These are phyloP conservation scores for Trididemnum miniatum DNA, from an alignment of 23 tunicate species.

Conservation along the genomic window DNA sequence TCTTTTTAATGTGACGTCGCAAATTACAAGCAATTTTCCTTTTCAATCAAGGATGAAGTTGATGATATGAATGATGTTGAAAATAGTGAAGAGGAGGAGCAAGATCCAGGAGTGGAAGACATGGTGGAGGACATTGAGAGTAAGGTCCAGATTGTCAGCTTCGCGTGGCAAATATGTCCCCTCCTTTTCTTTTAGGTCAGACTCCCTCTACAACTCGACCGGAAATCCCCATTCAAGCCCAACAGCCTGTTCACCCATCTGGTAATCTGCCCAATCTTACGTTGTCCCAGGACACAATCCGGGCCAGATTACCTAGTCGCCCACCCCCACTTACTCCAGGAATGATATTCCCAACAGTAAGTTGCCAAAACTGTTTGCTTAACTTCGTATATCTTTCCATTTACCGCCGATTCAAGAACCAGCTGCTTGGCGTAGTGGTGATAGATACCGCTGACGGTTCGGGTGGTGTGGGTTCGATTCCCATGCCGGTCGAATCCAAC, in stretches of 20 bases:
- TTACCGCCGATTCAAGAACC: too few relatives aligned
- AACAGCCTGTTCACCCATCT: neutral
- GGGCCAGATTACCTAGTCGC: slow-evolving; percentile 53
- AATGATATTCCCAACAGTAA: slow-evolving; percentile 27
- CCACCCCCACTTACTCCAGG: slow-evolving; percentile 85
- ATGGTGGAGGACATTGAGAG: slow-evolving; percentile 27
- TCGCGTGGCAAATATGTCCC: neutral
- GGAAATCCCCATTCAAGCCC: slow-evolving; percentile 2
- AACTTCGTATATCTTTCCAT: too few relatives aligned
- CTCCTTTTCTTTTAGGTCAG: neutral
- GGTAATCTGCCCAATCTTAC: slow-evolving; percentile 32
- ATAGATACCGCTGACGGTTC: too few relatives aligned
- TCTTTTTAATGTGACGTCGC: too few relatives aligned
- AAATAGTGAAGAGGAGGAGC: slow-evolving; percentile 15
- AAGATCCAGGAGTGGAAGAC: slow-evolving; percentile 2
- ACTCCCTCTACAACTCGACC: slow-evolving; percentile 23
- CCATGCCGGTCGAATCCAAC: too few relatives aligned
- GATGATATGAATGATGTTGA: slow-evolving; percentile 27
- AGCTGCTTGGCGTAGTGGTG: too few relatives aligned
- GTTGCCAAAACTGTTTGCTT: too few relatives aligned
- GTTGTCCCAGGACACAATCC: slow-evolving; percentile 23
- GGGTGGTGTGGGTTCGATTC: too few relatives aligned
- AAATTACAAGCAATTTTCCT: too few relatives aligned
- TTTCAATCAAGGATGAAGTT: slow-evolving; percentile 16
- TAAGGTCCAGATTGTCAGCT: neutral